Evolutionary conservation across 1,140 invertebrate species (phyloP).

Genomic region (Trinorchestia longiramus): DNA sequence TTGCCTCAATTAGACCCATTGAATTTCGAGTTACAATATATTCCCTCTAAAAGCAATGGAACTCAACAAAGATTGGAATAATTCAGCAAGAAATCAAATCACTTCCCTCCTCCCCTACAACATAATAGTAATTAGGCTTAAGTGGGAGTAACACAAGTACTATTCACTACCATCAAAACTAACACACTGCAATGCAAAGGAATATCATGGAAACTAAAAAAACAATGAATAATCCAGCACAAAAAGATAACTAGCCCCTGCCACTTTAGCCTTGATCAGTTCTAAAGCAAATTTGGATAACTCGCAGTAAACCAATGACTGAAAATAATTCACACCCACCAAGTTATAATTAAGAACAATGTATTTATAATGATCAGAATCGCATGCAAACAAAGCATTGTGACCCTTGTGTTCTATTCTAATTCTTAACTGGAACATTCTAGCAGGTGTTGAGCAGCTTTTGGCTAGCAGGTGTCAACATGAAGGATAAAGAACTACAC

Average conservation of each 20-base stretch:
- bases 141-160: neutral
- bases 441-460: neutral
- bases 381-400: no score
- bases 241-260: neutral
- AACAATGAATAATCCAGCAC: neutral
- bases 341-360: no score
- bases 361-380: no score
- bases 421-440: no score
- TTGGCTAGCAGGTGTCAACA: neutral
- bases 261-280: neutral
- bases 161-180: neutral
- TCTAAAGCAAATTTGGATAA: neutral
- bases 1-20: no score
- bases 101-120: neutral
- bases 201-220: neutral
- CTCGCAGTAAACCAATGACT: neutral
- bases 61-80: neutral
- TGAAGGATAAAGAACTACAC: neutral
- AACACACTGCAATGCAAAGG: neutral
- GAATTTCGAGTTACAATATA: no score
- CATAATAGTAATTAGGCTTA: neutral
- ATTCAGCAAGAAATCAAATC: neutral
- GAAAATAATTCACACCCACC: neutral
- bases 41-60: no score
- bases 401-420: no score